A percentile compares a stretch with the other conserved stretches of the same genome.
Conservation (phyloP, 2,888 invertebrate genomes). For the Eupithecia tripunctaria region DNA sequence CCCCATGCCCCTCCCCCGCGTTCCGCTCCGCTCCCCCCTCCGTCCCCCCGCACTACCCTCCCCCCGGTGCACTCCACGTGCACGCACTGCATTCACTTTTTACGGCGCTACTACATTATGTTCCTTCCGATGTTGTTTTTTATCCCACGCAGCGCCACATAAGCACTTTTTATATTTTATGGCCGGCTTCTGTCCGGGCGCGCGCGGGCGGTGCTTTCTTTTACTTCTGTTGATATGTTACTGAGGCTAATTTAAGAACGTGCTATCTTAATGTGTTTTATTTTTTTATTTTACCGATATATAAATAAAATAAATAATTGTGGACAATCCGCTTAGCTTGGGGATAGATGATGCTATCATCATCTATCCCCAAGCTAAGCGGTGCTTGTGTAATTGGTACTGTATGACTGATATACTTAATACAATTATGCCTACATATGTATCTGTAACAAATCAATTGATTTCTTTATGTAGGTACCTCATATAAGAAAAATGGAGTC, state of each 20-base stretch:
- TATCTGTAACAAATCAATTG: neutral
- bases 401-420: too few relatives aligned
- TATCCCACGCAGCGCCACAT: slow-evolving; percentile 77
- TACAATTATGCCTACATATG: neutral
- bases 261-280: slow-evolving; percentile 31
- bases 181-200: slow-evolving; percentile 66
- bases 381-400: too few relatives aligned
- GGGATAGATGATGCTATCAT: too few relatives aligned
- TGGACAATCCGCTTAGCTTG: too few relatives aligned
- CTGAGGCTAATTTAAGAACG: slow-evolving; percentile 69
- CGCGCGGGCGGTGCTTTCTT: slow-evolving; percentile 70
- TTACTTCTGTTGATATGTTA: slow-evolving; percentile 53
- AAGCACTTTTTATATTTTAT: slow-evolving; percentile 82
- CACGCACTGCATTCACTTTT: slow-evolving; percentile 83
- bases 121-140: slow-evolving; percentile 78
- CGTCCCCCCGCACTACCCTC: slow-evolving; percentile 71
- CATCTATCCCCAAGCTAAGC: too few relatives aligned
- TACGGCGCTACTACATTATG: slow-evolving; percentile 82
- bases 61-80: slow-evolving; percentile 75
- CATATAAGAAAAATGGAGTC: neutral
- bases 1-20: slow-evolving; percentile 72
- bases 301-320: too few relatives aligned
- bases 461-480: neutral
- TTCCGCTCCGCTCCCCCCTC: slow-evolving; percentile 52
- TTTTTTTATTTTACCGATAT: neutral